These are phyloP conservation scores for Sinodicranocentrus sp. DNA, from an alignment of 2,888 invertebrate genomes.

Conservation along the genomic window DNA sequence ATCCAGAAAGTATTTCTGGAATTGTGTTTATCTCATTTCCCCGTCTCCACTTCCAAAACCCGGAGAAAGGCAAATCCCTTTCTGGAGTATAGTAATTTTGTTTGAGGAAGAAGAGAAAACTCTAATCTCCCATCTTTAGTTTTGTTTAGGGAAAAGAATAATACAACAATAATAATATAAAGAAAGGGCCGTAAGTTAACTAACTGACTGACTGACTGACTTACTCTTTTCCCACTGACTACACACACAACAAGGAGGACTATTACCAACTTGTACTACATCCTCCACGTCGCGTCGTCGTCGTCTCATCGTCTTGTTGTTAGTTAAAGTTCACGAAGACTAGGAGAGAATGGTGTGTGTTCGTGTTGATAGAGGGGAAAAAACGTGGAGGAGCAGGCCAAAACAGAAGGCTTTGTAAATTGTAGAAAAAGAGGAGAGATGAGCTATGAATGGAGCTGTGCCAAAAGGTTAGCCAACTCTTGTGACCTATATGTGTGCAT, in stretches of 20 bases:
- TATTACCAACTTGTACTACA: not conserved
- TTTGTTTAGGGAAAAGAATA: too few species aligned
- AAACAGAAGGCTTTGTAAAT: conserved; percentile 55
- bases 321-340: conserved; percentile 15
- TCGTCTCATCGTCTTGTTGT: not conserved
- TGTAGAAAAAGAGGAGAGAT: conserved; percentile 64
- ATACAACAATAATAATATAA: conserved; percentile 12
- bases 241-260: not conserved
- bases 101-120: not conserved
- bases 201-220: conserved; percentile 39
- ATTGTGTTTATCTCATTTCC: not conserved
- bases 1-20: too few species aligned
- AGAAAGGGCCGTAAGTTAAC: conserved; percentile 24
- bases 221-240: conserved; percentile 21
- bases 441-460: conserved; percentile 74
- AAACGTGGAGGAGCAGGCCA: conserved; percentile 35
- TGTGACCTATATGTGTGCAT: conserved; percentile 77
- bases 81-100: too few species aligned
- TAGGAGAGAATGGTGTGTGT: conserved; percentile 6
- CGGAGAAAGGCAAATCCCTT: not conserved
- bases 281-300: conserved; percentile 12
- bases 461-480: conserved; percentile 77
- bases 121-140: too few species aligned
- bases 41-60: not conserved
- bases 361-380: conserved; percentile 36